Evolutionary conservation across 2,113 vertebrate genomes (phyloP).

Genomic region (Stigmatopora nigra): DNA sequence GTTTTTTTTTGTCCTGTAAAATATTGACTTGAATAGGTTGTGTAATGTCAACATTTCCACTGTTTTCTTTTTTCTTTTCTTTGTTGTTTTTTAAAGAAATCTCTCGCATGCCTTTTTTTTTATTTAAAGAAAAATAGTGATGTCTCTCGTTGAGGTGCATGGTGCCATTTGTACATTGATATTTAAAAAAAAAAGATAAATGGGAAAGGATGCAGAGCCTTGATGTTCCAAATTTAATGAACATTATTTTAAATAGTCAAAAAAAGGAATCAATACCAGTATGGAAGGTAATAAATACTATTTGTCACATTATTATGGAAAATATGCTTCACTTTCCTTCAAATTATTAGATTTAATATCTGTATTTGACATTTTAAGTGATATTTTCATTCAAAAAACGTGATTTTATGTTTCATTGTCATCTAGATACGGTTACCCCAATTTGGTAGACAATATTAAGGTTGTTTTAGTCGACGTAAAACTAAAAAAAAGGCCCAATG

Average conservation of each 20-base stretch:
- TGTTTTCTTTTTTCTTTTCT: constrained; percentile 30
- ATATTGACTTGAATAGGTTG: constrained; percentile 88
- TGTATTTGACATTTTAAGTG: constrained; percentile 8
- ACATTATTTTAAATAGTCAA: constrained; percentile 50
- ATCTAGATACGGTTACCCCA: neutral
- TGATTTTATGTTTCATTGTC: neutral
- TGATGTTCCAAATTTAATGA: constrained; percentile 65
- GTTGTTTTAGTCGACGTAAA: neutral
- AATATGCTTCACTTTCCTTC: neutral
- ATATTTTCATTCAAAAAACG: neutral
- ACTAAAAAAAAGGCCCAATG: neutral
- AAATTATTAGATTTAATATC: constrained; percentile 46
- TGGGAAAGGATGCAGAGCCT: constrained; percentile 54
- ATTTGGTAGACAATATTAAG: neutral
- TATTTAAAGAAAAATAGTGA: constrained; percentile 53
- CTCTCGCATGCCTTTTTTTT: constrained; percentile 75
- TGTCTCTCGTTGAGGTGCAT: constrained; percentile 80
- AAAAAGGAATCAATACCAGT: constrained; percentile 47
- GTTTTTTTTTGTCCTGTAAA: constrained; percentile 74
- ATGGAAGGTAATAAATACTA: constrained; percentile 39
- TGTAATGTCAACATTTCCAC: constrained; percentile 74
- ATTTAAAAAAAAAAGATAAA: constrained; percentile 36
- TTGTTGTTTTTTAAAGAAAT: constrained; percentile 47
- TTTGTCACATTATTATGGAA: constrained; percentile 37
- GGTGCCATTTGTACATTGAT: constrained; percentile 74